Conservation (phyloP, 1,140 invertebrate species). For the Ceratoteleas bidentatus region DNA sequence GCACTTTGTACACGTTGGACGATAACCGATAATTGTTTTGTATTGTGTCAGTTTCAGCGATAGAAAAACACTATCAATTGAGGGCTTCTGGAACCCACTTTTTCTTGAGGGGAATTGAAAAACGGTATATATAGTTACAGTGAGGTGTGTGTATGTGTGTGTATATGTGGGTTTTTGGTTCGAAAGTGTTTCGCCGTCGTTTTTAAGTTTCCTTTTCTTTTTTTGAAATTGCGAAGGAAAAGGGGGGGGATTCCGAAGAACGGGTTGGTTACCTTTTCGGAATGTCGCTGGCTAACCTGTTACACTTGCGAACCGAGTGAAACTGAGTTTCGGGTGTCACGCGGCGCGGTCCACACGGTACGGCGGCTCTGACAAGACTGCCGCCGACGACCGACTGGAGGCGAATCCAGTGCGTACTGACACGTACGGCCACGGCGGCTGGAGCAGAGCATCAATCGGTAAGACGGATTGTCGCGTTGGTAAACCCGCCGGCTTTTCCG, state of each 20-base stretch:
- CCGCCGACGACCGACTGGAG: conserved; percentile 2
- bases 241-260: neutral
- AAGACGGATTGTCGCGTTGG: neutral
- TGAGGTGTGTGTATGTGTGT: no score
- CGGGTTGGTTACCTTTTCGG: neutral
- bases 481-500: neutral
- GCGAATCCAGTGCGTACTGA: neutral
- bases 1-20: no score
- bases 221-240: neutral
- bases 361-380: conserved; percentile 16
- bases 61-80: no score
- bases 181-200: no score
- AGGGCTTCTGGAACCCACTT: no score
- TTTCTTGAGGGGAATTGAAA: no score
- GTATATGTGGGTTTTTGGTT: no score
- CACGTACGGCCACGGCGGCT: neutral
- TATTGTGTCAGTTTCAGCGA: no score
- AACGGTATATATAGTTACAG: no score
- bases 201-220: neutral
- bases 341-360: conserved; percentile 7
- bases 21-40: no score
- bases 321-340: neutral
- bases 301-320: neutral
- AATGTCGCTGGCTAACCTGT: neutral
- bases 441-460: conserved; percentile 4